Evolutionary conservation across 2,797 vertebrate species (phyloP).

Genomic region (Lophotriccus pileatus): DNA sequence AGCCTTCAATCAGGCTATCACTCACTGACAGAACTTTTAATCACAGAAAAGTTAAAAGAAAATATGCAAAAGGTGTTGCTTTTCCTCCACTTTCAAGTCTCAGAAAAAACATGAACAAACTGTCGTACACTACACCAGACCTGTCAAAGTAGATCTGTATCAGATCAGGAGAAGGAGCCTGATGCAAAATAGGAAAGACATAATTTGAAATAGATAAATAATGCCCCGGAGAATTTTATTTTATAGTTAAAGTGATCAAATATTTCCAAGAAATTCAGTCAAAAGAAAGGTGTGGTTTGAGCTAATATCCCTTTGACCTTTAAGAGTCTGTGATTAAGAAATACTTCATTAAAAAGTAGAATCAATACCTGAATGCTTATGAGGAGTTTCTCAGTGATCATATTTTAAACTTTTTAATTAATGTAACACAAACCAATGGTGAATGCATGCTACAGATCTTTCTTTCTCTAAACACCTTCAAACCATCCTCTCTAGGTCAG

Average conservation of each 20-base stretch:
- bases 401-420: neutral
- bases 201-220: conserved; percentile 42
- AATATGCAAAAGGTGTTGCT: conserved; percentile 23
- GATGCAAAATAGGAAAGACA: conserved; percentile 22
- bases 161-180: neutral
- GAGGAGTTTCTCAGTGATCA: neutral
- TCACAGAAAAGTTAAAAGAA: conserved; percentile 49
- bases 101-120: neutral
- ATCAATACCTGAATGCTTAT: conserved; percentile 19
- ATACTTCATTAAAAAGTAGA: conserved; percentile 35
- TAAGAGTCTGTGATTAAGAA: conserved; percentile 16
- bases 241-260: conserved; percentile 26
- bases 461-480: neutral
- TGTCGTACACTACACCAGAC: neutral
- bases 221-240: conserved; percentile 28
- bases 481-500: neutral
- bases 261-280: conserved; percentile 48
- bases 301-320: conserved; percentile 28
- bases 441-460: neutral
- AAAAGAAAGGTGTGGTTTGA: conserved; percentile 1
- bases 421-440: neutral
- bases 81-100: conserved; percentile 34
- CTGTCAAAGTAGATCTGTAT: conserved; percentile 19
- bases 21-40: conserved; percentile 1
- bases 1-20: conserved; percentile 8